Percentiles rank a stretch among this genome's conserved stretches.
Evolutionary conservation across 1,140 invertebrate genomes (phyloP).

Genomic region (Chrysomallon squamiferum): DNA sequence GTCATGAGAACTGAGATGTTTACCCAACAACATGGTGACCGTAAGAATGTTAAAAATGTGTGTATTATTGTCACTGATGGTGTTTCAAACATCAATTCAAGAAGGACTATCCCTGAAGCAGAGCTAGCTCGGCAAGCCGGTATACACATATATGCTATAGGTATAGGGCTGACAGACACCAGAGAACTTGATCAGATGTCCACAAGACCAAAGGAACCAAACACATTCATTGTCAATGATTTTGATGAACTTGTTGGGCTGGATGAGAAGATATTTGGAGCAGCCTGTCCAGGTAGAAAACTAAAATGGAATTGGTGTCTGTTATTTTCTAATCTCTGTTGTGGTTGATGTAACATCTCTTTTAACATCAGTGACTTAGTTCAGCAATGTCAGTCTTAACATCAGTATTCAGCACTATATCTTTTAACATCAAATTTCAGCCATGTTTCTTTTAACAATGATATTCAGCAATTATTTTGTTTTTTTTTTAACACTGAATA

Average conservation of each 20-base stretch:
- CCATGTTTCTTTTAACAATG: no score
- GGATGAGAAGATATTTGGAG: constrained; percentile 38
- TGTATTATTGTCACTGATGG: constrained; percentile 40
- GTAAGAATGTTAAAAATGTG: constrained; percentile 27
- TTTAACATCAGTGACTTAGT: no score
- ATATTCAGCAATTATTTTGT: no score
- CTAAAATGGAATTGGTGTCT: background rate
- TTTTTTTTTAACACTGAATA: no score
- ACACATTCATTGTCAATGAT: constrained; percentile 42
- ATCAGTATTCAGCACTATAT: no score
- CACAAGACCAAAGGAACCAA: constrained; percentile 29
- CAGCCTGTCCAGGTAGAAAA: constrained; percentile 18
- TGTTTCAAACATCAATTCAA: constrained; percentile 33
- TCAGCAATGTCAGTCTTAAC: no score
- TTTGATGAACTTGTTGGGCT: constrained; percentile 48
- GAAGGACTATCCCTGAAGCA: constrained; percentile 27
- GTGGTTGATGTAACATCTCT: no score
- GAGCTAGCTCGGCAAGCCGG: constrained; percentile 23
- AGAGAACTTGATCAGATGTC: constrained; percentile 45
- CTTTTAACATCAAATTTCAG: no score
- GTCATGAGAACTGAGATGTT: constrained; percentile 31
- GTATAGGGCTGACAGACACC: constrained; percentile 47
- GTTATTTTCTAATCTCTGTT: background rate
- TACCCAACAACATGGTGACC: constrained; percentile 29
- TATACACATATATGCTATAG: constrained; percentile 36